These are phyloP conservation scores for Pelodiscus sinensis DNA, from an alignment of 2,113 vertebrate species.

Conservation along the genomic window DNA sequence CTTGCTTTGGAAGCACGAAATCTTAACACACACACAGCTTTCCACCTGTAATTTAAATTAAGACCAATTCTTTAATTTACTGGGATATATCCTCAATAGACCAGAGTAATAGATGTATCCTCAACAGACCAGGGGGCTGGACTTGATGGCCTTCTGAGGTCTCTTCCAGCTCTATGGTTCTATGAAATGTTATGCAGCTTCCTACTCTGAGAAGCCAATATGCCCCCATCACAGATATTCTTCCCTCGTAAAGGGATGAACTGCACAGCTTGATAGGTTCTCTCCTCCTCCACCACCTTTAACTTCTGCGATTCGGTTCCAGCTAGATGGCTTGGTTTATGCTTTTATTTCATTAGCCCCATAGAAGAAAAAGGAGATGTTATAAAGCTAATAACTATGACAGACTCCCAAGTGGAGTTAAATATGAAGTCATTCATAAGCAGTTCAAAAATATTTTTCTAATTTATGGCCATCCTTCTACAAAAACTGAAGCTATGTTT, in stretches of 20 bases:
- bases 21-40: conserved; percentile 7
- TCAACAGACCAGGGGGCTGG: too few relatives aligned
- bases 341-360: background rate
- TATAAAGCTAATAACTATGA: accelerated
- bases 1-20: background rate
- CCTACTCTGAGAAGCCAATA: conserved; percentile 8
- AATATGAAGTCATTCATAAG: background rate
- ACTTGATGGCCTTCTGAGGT: too few relatives aligned
- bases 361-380: background rate
- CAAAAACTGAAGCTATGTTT: background rate
- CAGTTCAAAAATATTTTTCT: background rate
- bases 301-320: background rate
- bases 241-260: background rate
- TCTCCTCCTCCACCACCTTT: background rate
- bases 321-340: background rate
- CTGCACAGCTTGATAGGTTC: background rate
- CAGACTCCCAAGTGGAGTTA: accelerated
- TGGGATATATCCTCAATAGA: accelerated
- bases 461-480: background rate
- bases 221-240: background rate
- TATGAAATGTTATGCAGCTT: background rate
- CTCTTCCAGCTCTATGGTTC: too few relatives aligned
- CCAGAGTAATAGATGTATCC: background rate
- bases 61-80: background rate
- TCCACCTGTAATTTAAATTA: background rate